Evolutionary conservation across 2,888 invertebrate genomes (phyloP), one percentile per base, ranked within the genome.

Genomic region (Prostheceraeus crozeri): DNA sequence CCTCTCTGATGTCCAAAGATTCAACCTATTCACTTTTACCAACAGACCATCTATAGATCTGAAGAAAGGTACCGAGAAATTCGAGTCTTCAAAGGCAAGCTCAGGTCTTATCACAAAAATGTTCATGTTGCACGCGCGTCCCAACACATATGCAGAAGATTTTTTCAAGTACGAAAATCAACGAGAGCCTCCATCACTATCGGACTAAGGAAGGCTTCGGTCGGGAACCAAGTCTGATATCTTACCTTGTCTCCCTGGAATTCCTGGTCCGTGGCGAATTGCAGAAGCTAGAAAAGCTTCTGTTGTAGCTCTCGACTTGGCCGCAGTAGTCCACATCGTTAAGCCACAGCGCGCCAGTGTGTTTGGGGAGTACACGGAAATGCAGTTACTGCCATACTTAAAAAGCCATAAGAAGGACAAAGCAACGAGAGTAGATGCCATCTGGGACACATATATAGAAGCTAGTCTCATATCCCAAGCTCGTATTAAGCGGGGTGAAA

Each of bases 221-320:
- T 40, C 40, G 40, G 40, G 40, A 40, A 40, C 40, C 14, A 40
- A 40, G 40, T 40, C 40, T 40, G 40, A 40, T 40, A 40, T 40
- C 40, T 40, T 8, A 40, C 14, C 6, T 51, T 51, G 21, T 51
- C 27, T 27, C 25, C 27, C 23, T 36, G 21, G 36, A n/a, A 59
- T 21, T 8, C 40, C 59, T 14, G 56, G 40, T 45, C 59, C 40
- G 19, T 40, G 54, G 30, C 54, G 59, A 36, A 55, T 55, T 33
- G 36, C 54, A 40, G 40, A 14, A 40, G 40, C 40, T 40, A 40
- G n/a, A 40, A 14, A 40, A 23, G 40, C 40, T 8, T 40, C n/a
- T n/a, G n/a, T n/a, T n/a, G n/a, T n/a, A n/a, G n/a, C n/a, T n/a
- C n/a, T n/a, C n/a, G n/a, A n/a, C n/a, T n/a, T n/a, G n/a, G n/a